Evolutionary conservation across 2,888 invertebrate genomes (phyloP).

Genomic region (Prostheceraeus crozeri): DNA sequence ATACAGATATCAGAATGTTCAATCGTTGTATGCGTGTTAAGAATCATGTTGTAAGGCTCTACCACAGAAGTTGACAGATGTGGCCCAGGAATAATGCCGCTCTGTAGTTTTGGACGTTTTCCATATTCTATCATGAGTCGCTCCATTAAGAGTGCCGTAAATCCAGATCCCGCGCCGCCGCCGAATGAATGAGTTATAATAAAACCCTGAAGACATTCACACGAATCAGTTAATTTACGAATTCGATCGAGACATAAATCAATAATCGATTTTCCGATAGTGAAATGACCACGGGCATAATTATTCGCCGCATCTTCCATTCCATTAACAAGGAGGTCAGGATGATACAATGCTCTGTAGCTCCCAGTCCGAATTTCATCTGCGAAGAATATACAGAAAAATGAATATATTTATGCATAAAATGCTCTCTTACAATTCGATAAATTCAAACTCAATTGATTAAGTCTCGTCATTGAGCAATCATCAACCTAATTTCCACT

Average conservation of each 20-base stretch:
- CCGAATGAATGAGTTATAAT: slow-evolving; percentile 22
- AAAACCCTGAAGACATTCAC: slow-evolving; percentile 20
- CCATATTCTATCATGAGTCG: slow-evolving; percentile 7
- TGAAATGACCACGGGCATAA: slow-evolving; percentile 25
- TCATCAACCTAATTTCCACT: too few species aligned
- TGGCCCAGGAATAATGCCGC: slow-evolving; percentile 6
- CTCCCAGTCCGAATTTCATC: slow-evolving; percentile 13
- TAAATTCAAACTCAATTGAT: too few species aligned
- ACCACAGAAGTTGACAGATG: slow-evolving; percentile 28
- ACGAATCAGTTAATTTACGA: slow-evolving; percentile 4
- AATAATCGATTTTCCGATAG: slow-evolving; percentile 20
- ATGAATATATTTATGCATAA: too few species aligned
- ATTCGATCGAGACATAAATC: background rate
- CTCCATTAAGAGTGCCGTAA: slow-evolving; percentile 9
- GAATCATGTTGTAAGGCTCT: slow-evolving; percentile 31
- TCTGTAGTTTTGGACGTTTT: slow-evolving; percentile 14
- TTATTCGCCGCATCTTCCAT: slow-evolving; percentile 31
- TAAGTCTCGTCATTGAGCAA: too few species aligned
- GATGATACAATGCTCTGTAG: slow-evolving; percentile 23
- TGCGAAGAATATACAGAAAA: too few species aligned
- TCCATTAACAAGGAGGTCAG: background rate
- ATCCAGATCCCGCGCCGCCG: slow-evolving; percentile 28
- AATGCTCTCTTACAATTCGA: too few species aligned
- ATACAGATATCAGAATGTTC: slow-evolving; percentile 26
- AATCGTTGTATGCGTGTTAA: slow-evolving; percentile 21